phyloP scores from a whole-genome alignment of 2,113 vertebrate species.

The Eptesicus fuscus region DNA sequence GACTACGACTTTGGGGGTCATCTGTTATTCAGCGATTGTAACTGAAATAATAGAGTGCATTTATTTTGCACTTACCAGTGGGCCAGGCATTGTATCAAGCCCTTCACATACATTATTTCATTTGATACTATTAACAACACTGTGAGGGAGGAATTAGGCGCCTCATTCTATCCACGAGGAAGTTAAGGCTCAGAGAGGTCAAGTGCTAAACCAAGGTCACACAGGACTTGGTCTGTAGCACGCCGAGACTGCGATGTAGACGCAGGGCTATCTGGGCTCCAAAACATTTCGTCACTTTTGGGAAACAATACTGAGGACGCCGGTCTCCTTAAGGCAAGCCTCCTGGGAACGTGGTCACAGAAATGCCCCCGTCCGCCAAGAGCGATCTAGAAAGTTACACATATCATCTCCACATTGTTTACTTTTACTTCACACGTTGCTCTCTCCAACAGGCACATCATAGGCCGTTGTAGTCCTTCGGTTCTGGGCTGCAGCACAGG shows the following conservation, averaged over 20 bases:
- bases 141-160: not conserved
- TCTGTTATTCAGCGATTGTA: not conserved
- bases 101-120: not conserved
- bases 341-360: constrained; percentile 65
- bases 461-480: not conserved
- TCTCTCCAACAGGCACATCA: not conserved
- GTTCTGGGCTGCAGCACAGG: not conserved
- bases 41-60: not conserved
- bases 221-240: not conserved
- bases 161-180: not conserved
- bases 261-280: not conserved
- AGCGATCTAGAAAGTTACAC: constrained; percentile 66
- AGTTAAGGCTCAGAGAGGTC: not conserved
- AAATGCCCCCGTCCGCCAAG: constrained; percentile 65
- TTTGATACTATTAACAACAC: not conserved
- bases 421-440: constrained; percentile 57
- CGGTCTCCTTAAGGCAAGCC: constrained; percentile 58
- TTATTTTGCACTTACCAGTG: not conserved
- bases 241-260: not conserved
- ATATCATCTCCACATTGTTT: constrained; percentile 70
- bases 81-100: not conserved
- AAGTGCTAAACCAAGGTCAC: not conserved
- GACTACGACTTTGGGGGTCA: not conserved
- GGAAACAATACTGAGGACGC: not conserved
- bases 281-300: not conserved